Evolutionary conservation across 1,140 invertebrate species (phyloP), one percentile per base, ranked within the genome.

Genomic region (Ctenoplectra terminalis): DNA sequence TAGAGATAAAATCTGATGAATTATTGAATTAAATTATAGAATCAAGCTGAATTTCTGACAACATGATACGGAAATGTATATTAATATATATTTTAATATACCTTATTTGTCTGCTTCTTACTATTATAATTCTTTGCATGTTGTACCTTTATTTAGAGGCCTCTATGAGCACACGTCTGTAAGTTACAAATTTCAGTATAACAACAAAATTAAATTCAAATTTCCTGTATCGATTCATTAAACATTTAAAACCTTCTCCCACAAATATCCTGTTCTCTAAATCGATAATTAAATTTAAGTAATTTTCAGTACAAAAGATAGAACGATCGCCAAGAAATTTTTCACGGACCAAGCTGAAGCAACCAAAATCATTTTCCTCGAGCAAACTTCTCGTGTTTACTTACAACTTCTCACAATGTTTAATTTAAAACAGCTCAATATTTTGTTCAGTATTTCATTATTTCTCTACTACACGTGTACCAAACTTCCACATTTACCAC

Each of bases 51-150:
- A 43, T 8, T 66, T 46, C n/a, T 15, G 13, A 17, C 17, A 43
- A 9, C 34, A 69, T 34, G 29, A 17, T 78, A 7, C 11, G 31
- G 26, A 70, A 71, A 17, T 69, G 7, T 2, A 1, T 29, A 2
- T 50, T 60, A 5, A 43, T 70, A 23, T 78, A 78, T 7, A 40
- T 78, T 60, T 11, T 60, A 43, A 71, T 61, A 43, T 50, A 70
- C 1, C n/a, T 78, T 2, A 26, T 70, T 50, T 13, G 31, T 2
- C 0, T 70, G 23, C 7, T 70, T 29, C 6, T 71, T 15, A 15
- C 52, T 3, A n/a, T 61, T 8, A 3, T 48, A 20, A 0, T 61
- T 9, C 43, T 78, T 11, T 40, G 64, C 11, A 2, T 48, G 6
- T 20, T 60, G 5, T 61, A 78, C 5, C 2, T 50, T 50, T 29